Evolutionary conservation across 1,140 invertebrate species (phyloP).

Genomic region (Scaptomyza hsui): DNA sequence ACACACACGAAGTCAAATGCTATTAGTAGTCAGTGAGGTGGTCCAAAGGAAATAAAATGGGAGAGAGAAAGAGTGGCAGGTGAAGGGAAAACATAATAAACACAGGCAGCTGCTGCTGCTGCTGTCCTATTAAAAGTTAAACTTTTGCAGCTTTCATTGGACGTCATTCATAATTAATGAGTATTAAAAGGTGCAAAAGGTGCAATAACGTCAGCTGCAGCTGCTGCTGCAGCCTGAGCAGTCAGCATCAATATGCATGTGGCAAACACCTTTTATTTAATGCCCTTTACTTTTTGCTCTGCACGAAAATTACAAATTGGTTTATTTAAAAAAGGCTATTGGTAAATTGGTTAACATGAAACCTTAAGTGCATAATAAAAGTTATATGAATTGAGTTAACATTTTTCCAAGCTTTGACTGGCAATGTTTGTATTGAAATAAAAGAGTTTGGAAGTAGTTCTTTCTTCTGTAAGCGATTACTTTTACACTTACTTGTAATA

Average conservation of each 20-base stretch:
- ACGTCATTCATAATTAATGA: slow-evolving; percentile 62
- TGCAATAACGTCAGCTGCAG: slow-evolving; percentile 32
- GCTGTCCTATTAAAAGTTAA: slow-evolving; percentile 65
- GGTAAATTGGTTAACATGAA: not conserved
- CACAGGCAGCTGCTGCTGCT: slow-evolving; percentile 29
- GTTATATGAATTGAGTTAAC: not conserved
- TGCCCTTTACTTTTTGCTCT: not conserved
- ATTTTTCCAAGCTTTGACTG: not conserved
- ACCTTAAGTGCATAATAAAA: not conserved
- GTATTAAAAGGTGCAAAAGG: slow-evolving; percentile 37
- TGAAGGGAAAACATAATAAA: slow-evolving; percentile 15
- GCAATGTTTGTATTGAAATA: too few relatives aligned
- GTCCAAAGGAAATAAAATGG: not conserved
- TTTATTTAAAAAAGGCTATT: not conserved
- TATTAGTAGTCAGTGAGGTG: slow-evolving; percentile 26
- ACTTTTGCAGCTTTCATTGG: slow-evolving; percentile 60
- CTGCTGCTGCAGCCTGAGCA: not conserved
- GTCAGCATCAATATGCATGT: not conserved
- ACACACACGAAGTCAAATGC: slow-evolving; percentile 39
- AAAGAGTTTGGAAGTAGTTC: too few relatives aligned
- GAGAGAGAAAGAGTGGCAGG: too few relatives aligned
- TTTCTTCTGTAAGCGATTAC: too few relatives aligned
- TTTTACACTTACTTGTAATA: slow-evolving; percentile 91
- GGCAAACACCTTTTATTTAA: not conserved
- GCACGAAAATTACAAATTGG: too few relatives aligned